Evolutionary conservation across 2,113 vertebrate genomes (phyloP).

Genomic region (Ciconia maguari): DNA sequence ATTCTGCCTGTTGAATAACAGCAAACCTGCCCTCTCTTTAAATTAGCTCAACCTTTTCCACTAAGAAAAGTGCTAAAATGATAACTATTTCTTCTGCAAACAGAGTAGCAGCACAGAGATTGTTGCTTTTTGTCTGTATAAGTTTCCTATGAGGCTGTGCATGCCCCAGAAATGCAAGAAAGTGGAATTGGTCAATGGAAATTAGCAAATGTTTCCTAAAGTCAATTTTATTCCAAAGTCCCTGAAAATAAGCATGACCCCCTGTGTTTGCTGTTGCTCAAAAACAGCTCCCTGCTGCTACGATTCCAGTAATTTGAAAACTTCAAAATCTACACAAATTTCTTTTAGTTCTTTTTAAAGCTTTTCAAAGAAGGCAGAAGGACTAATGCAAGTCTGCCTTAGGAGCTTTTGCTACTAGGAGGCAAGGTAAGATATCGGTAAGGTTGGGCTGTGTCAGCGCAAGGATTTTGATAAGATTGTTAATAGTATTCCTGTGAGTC

Average conservation of each 20-base stretch:
- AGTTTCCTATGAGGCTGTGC: not conserved
- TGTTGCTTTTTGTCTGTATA: not conserved
- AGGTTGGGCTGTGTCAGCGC: not conserved
- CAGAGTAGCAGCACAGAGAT: not conserved
- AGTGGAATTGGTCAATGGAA: not conserved
- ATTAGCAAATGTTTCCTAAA: not conserved
- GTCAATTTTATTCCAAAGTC: not conserved
- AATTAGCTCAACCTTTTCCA: not conserved
- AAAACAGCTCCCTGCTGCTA: not conserved
- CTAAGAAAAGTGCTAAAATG: not conserved
- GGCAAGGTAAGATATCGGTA: not conserved
- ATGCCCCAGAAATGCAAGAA: not conserved
- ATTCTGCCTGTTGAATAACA: not conserved
- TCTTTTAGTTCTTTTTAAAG: not conserved
- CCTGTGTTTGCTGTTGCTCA: not conserved
- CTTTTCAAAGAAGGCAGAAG: not conserved
- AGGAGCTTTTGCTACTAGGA: not conserved
- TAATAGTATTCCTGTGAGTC: not conserved
- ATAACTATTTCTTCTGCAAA: not conserved
- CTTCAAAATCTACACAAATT: not conserved
- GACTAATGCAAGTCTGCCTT: not conserved
- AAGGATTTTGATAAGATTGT: not conserved
- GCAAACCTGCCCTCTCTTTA: not conserved
- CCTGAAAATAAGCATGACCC: not conserved
- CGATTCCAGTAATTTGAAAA: not conserved